phyloP scores from a whole-genome alignment of 2,797 vertebrate species.

The Echiichthys vipera region DNA sequence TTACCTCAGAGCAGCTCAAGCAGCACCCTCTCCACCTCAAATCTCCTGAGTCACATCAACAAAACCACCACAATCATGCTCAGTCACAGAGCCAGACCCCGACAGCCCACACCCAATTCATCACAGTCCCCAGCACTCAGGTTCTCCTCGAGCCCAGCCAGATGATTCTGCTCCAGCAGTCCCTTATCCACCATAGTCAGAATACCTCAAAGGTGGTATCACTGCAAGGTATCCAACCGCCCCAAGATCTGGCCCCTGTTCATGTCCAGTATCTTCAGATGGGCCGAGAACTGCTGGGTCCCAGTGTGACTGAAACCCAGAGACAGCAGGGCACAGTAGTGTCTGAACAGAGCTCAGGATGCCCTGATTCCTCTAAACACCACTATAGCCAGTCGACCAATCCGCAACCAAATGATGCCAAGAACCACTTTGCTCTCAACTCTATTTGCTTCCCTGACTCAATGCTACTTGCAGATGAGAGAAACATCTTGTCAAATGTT shows the following conservation, averaged over 20 bases:
- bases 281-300: slow-evolving; percentile 89
- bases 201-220: slow-evolving; percentile 86
- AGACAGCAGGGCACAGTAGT: slow-evolving; percentile 84
- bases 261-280: slow-evolving; percentile 92
- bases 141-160: slow-evolving; percentile 92
- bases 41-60: slow-evolving; percentile 86
- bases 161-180: slow-evolving; percentile 92
- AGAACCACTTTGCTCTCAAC: slow-evolving; percentile 95
- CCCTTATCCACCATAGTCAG: slow-evolving; percentile 87
- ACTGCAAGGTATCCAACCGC: slow-evolving; percentile 85
- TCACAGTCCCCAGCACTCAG: slow-evolving; percentile 90
- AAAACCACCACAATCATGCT: slow-evolving; percentile 87
- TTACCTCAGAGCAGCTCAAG: slow-evolving; percentile 89
- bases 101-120: slow-evolving; percentile 85
- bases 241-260: slow-evolving; percentile 77
- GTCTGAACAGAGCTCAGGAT: slow-evolving; percentile 86
- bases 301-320: slow-evolving; percentile 84
- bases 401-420: slow-evolving; percentile 88
- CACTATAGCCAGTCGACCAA: slow-evolving; percentile 87
- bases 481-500: slow-evolving; percentile 96
- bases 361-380: slow-evolving; percentile 89
- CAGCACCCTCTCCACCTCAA: slow-evolving; percentile 89
- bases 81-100: slow-evolving; percentile 72
- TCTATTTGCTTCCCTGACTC: slow-evolving; percentile 97
- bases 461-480: slow-evolving; percentile 94